Evolutionary conservation across 2,797 vertebrate species (phyloP), one percentile per base, ranked within the genome.

Genomic region (Ataeniobius toweri): DNA sequence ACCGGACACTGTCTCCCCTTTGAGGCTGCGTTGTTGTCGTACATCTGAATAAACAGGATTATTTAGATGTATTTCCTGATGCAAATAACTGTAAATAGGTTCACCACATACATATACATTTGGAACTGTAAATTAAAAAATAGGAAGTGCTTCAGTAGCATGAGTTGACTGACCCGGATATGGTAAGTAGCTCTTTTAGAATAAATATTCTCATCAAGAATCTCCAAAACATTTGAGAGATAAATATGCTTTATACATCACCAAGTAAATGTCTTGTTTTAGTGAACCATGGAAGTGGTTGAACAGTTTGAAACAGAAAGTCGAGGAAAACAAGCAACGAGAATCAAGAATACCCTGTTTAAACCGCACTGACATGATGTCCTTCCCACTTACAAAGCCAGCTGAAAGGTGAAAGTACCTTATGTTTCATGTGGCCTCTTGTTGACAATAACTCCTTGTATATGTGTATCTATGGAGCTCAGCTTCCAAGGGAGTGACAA

Each of bases 291-390:
- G 28, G 36, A 71, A 77, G 59, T 63, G 36, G 39, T 68, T 73
- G 51, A 74, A 28, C 26, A 76, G 59, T 44, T 31, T 77, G 63
- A 83, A 78, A 84, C 24, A 78, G 56, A 80, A 79, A 87, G 39
- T 31, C n/a, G 39, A 84, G 36, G 28, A 65, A 75, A 81, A 74
- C 41, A 76, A 24, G 3, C 1, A 24, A 44, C 68, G 22, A 31
- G n/a, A 77, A 36, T n/a, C 26, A 56, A 61, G 72, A 31, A 44
- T 48, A 69, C 53, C 58, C 0, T 8, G 18, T 73, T 51, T 78
- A 59, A 83, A 83, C 77, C 75, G 41, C 83, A 75, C 48, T 0
- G 61, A 48, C 41, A 28, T 76, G 73, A 75, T 14, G 22, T 63
- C 14, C 63, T 12, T 58, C 73, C 71, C 44, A 50, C 8, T 55